These are phyloP conservation scores for Lagenorhynchus albirostris DNA, from an alignment of 2,113 vertebrate species.

Conservation along the genomic window DNA sequence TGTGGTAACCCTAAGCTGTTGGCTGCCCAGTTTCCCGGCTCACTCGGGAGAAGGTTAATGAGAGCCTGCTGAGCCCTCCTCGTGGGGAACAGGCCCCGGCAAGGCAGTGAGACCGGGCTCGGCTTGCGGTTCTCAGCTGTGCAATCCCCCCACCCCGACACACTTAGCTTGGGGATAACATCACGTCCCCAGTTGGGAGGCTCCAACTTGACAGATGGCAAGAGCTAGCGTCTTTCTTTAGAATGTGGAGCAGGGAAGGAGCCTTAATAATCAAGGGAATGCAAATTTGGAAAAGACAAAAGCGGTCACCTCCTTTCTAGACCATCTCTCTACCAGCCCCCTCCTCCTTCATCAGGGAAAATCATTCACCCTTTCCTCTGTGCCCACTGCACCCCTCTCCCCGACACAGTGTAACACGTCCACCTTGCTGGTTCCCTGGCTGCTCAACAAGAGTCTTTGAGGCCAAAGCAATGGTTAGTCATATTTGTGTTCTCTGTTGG, in stretches of 20 bases:
- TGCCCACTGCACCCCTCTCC: neutral
- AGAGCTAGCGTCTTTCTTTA: neutral
- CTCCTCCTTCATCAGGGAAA: neutral
- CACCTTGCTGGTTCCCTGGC: neutral
- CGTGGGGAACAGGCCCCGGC: neutral
- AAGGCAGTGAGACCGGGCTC: neutral
- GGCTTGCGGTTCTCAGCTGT: neutral
- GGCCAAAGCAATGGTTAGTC: neutral
- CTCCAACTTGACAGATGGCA: neutral
- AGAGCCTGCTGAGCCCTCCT: neutral
- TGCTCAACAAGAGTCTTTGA: neutral
- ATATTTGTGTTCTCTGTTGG: neutral
- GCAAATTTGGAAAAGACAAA: neutral
- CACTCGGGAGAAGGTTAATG: neutral
- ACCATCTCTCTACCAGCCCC: neutral
- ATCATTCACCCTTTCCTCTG: neutral
- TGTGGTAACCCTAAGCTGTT: neutral
- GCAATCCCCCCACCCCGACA: neutral
- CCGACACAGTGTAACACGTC: fast-evolving
- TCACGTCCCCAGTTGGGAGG: neutral
- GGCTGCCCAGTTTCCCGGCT: neutral
- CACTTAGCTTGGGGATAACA: neutral
- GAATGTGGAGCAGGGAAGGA: neutral
- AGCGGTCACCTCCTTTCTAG: neutral
- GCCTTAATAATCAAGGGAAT: neutral